Base-by-base conservation (phyloP, 1,140 invertebrate genomes). In the Trichonephila inaurata region DNA sequence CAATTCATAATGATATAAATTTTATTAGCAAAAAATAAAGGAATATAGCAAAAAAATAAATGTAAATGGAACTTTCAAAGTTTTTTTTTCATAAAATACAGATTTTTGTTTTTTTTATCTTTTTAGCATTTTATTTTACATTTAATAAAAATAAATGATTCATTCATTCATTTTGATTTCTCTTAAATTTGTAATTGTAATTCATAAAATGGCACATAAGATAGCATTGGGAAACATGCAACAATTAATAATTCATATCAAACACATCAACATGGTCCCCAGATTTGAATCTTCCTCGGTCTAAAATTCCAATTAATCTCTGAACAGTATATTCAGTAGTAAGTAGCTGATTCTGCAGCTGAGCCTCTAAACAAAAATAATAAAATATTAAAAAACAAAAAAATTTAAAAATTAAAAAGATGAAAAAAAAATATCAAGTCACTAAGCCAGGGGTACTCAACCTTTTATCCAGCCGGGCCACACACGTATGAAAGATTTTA, bases 221-320 rank as follows among this genome's bases (percentile, higher is more conserved):
- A 77, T 77, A 28, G 66, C 24, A 40, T 40, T 40, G 33, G n/a
- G 14, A 77, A 77, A 40, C 28, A 77, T 40, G 12, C 28, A 77
- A 77, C 28, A 33, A 28, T 77, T 89, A 93, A 64, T 94, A 94
- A 85, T 89, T 90, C n/a, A 69, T 21, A 58, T 99, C 98, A 96
- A 97, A 99, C 96, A 98, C 99, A 96, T 99, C 98, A 44, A 99
- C 96, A 95, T 98, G 98, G 95, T 97, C 97, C 0, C 98, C 98
- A 33, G 97, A 97, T 94, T 97, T 96, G 95, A 97, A 99, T 77
- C 97, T 97, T 77, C 97, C 97, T n/a, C 96, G 95, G 83, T 97
- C 96, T 60, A 99, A 95, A 69, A 99, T 95, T 66, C 96, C 95
- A 24, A 99, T 95, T 94, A 99, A 96, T 95, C 97, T 98, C 69